These are phyloP conservation scores for Phoxinus phoxinus DNA, from an alignment of 2,113 vertebrate genomes.

Conservation along the genomic window DNA sequence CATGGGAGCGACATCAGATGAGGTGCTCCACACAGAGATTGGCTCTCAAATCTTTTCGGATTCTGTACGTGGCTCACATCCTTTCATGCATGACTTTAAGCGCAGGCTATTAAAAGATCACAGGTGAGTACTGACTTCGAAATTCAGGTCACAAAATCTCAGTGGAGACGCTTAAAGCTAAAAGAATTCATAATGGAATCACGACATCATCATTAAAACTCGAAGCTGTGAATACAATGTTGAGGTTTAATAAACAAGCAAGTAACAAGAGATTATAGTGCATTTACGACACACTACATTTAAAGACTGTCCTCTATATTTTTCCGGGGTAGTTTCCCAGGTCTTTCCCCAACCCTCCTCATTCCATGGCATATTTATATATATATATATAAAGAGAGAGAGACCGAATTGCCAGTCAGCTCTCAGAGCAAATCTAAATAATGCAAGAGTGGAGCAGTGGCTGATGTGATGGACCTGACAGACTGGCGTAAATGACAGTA, in stretches of 20 bases:
- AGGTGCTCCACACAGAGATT: neutral
- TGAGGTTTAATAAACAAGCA: neutral
- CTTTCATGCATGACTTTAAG: constrained; percentile 17
- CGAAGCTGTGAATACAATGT: neutral
- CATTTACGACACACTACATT: neutral
- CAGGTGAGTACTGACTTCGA: constrained; percentile 28
- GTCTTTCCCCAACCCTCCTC: too few species aligned
- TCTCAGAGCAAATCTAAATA: neutral
- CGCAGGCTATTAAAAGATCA: constrained; percentile 29
- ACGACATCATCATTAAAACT: constrained; percentile 1
- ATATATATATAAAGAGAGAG: too few species aligned
- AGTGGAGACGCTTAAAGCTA: constrained; percentile 21
- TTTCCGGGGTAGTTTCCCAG: too few species aligned
- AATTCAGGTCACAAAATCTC: constrained; percentile 39
- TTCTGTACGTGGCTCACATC: neutral
- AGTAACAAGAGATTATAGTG: neutral
- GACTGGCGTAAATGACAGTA: neutral
- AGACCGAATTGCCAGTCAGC: neutral
- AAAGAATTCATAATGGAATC: constrained; percentile 17
- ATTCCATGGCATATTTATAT: too few species aligned
- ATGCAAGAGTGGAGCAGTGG: neutral
- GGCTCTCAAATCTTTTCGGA: neutral
- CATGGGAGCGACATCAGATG: constrained; percentile 17
- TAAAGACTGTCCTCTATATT: neutral
- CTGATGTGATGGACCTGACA: constrained; percentile 21